These are phyloP conservation scores for Brienomyrus brachyistius DNA, from an alignment of 2,113 vertebrate species.

Conservation along the genomic window DNA sequence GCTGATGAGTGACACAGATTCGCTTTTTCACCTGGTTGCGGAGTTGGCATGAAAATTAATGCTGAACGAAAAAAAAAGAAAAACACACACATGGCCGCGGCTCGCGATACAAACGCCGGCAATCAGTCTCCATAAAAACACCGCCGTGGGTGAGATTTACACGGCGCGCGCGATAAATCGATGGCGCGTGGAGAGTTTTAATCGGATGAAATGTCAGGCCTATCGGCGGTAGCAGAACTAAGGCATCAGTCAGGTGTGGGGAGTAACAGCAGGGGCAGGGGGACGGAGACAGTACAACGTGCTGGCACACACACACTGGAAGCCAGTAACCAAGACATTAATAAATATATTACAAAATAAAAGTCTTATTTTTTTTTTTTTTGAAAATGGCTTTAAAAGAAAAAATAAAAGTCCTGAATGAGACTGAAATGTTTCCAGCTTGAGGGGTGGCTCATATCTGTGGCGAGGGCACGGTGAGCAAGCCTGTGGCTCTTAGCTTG, in stretches of 20 bases:
- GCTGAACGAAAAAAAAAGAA: not conserved
- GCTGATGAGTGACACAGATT: not conserved
- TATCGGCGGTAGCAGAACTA: not conserved
- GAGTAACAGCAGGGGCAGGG: not conserved
- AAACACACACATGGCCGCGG: not conserved
- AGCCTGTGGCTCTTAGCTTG: constrained; percentile 90
- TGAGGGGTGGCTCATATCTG: constrained; percentile 70
- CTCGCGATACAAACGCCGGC: not conserved
- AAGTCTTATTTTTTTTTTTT: no score
- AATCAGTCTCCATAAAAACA: not conserved
- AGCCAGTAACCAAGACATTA: not conserved
- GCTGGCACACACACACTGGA: not conserved
- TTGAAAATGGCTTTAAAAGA: not conserved
- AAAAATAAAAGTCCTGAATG: not conserved
- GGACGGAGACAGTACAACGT: not conserved
- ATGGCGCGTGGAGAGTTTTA: not conserved
- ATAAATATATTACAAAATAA: not conserved
- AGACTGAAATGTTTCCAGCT: not conserved
- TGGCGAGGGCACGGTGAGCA: constrained; percentile 89
- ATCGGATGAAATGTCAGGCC: not conserved
- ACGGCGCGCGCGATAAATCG: not conserved
- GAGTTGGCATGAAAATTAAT: not conserved
- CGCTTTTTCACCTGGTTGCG: not conserved
- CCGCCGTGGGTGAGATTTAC: not conserved
- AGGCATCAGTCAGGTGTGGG: not conserved